Evolutionary conservation across 2,888 invertebrate species (phyloP).

Genomic region (Gortyna flavago): DNA sequence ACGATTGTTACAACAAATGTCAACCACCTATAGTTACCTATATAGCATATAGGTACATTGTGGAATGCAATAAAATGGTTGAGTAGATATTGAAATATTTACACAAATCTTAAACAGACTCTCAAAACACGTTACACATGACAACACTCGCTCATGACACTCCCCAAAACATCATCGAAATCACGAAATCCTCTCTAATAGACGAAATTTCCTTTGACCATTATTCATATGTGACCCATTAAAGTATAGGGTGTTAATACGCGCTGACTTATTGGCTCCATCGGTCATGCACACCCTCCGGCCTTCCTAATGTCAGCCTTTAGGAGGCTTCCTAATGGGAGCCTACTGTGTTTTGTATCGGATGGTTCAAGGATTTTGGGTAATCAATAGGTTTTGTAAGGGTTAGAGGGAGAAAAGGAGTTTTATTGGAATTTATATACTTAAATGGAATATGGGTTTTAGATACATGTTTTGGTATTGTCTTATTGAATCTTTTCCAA

Average conservation of each 20-base stretch:
- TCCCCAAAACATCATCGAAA: conserved; percentile 48
- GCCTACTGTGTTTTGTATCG: conserved; percentile 47
- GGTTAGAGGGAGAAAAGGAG: background rate
- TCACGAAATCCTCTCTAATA: conserved; percentile 53
- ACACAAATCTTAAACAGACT: background rate
- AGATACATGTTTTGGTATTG: too few relatives aligned
- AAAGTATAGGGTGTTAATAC: conserved; percentile 85
- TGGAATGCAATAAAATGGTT: too few relatives aligned
- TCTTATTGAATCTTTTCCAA: too few relatives aligned
- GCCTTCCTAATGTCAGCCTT: conserved; percentile 63
- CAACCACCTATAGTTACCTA: too few relatives aligned
- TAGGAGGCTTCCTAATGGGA: conserved; percentile 31
- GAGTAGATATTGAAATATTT: too few relatives aligned
- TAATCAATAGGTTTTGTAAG: conserved; percentile 10
- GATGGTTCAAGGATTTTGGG: conserved; percentile 8
- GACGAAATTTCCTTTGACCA: conserved; percentile 82
- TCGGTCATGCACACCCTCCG: conserved; percentile 80
- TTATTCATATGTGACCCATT: conserved; percentile 86
- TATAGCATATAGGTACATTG: too few relatives aligned
- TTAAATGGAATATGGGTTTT: too few relatives aligned
- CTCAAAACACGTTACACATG: background rate
- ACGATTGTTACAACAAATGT: too few relatives aligned
- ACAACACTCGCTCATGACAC: background rate
- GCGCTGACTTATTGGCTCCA: conserved; percentile 85
- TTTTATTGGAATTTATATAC: too few relatives aligned